Evolutionary conservation across 2,888 invertebrate genomes (phyloP), one percentile per base, ranked within the genome.

Genomic region (Troglohyphantes excavatus): DNA sequence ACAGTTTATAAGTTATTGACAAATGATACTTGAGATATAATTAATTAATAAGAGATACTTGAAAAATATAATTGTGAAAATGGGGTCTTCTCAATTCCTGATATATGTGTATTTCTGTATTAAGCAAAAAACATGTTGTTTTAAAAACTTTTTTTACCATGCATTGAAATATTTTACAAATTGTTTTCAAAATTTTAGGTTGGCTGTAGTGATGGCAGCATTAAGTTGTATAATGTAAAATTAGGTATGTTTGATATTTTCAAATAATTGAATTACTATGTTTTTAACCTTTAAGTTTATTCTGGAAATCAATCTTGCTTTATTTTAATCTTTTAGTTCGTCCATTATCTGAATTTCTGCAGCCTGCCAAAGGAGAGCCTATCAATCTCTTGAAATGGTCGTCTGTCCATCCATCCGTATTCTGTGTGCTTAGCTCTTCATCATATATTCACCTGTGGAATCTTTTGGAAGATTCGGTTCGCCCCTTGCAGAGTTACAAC

Each of bases 121-220:
- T n/a, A n/a, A n/a, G n/a, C n/a, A n/a, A n/a, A n/a, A n/a, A n/a
- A n/a, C n/a, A n/a, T n/a, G n/a, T n/a, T n/a, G n/a, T n/a, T n/a
- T n/a, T n/a, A n/a, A n/a, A n/a, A n/a, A n/a, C n/a, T n/a, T n/a
- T n/a, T n/a, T n/a, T n/a, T n/a, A n/a, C n/a, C n/a, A n/a, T n/a
- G n/a, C n/a, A n/a, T n/a, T n/a, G n/a, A n/a, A n/a, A n/a, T n/a
- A n/a, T n/a, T n/a, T n/a, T n/a, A n/a, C n/a, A n/a, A n/a, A n/a
- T n/a, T n/a, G n/a, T n/a, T n/a, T n/a, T n/a, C n/a, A n/a, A n/a
- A n/a, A n/a, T 67, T 72, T 67, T 27, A 90, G 90, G 72, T 87
- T 72, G 86, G 90, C 21, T 90, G 87, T 21, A 87, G 67, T 83
- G 90, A 90, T 90, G 90, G 90, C 7, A 83, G 82, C 61, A 81